Evolutionary conservation across 2,113 vertebrate genomes (phyloP).

Genomic region (Panthera leo): DNA sequence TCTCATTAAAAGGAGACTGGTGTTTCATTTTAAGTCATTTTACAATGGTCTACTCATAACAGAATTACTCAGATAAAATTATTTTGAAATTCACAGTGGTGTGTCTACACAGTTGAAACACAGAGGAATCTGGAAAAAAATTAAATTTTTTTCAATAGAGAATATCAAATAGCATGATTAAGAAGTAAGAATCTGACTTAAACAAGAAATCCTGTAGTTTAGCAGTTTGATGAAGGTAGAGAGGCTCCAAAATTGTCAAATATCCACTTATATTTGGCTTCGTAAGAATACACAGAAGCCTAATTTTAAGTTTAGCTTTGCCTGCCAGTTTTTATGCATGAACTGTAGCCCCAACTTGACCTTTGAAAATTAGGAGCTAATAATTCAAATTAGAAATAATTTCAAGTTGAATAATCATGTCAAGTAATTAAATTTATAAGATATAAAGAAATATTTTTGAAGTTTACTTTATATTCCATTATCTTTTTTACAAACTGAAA

Average conservation of each 20-base stretch:
- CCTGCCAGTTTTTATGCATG: background rate
- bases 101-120: slow-evolving; percentile 1
- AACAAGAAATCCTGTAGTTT: background rate
- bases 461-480: background rate
- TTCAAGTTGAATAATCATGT: background rate
- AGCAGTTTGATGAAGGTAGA: background rate
- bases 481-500: slow-evolving; percentile 15
- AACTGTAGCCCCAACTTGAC: background rate
- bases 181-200: background rate
- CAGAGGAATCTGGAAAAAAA: background rate
- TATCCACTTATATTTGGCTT: background rate
- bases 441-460: background rate
- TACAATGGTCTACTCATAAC: background rate
- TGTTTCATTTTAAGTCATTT: background rate
- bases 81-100: slow-evolving; percentile 13
- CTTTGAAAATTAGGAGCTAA: background rate
- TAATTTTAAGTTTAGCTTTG: background rate
- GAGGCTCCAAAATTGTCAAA: background rate
- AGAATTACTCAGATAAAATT: background rate
- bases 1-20: background rate
- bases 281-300: background rate
- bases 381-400: slow-evolving; percentile 28
- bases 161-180: background rate
- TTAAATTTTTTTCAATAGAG: background rate
- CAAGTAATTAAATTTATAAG: background rate